phyloP scores from a whole-genome alignment of 2,888 invertebrate genomes.

The Andrena marginata region DNA sequence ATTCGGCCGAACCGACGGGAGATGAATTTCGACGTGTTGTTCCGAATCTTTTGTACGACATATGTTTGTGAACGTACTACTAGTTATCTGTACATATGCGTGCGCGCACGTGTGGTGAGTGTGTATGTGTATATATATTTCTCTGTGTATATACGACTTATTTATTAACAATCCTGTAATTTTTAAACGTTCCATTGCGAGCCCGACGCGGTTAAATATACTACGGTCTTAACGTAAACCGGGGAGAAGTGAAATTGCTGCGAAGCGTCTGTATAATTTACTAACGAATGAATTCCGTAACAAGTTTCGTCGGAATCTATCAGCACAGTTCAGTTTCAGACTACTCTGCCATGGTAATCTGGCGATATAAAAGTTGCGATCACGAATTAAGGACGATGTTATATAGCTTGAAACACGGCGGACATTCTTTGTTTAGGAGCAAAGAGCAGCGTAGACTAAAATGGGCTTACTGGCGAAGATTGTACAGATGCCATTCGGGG shows the following conservation, averaged over 20 bases:
- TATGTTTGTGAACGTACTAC: slow-evolving; percentile 62
- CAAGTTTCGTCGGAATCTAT: slow-evolving; percentile 26
- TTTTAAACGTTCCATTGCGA: slow-evolving; percentile 54
- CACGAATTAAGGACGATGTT: background rate
- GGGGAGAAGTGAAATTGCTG: slow-evolving; percentile 31
- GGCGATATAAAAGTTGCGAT: background rate
- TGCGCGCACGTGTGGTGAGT: slow-evolving; percentile 39
- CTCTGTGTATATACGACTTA: slow-evolving; percentile 69
- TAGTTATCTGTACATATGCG: slow-evolving; percentile 68
- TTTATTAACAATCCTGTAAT: slow-evolving; percentile 69
- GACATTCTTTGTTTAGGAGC: slow-evolving; percentile 30
- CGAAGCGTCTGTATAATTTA: slow-evolving; percentile 37
- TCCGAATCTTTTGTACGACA: slow-evolving; percentile 66
- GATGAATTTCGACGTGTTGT: slow-evolving; percentile 57
- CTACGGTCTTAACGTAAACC: slow-evolving; percentile 36
- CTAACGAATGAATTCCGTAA: slow-evolving; percentile 45
- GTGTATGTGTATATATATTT: slow-evolving; percentile 64
- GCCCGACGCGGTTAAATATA: slow-evolving; percentile 50
- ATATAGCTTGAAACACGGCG: background rate
- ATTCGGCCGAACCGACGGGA: slow-evolving; percentile 63
- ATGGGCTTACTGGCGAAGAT: slow-evolving; percentile 26
- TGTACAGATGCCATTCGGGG: slow-evolving; percentile 33
- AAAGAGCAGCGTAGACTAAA: slow-evolving; percentile 15
- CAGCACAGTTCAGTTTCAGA: background rate
- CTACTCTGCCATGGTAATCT: slow-evolving; percentile 2